Base-by-base conservation (phyloP, 2,888 invertebrate species). In the Strigamia transsilvanica region DNA sequence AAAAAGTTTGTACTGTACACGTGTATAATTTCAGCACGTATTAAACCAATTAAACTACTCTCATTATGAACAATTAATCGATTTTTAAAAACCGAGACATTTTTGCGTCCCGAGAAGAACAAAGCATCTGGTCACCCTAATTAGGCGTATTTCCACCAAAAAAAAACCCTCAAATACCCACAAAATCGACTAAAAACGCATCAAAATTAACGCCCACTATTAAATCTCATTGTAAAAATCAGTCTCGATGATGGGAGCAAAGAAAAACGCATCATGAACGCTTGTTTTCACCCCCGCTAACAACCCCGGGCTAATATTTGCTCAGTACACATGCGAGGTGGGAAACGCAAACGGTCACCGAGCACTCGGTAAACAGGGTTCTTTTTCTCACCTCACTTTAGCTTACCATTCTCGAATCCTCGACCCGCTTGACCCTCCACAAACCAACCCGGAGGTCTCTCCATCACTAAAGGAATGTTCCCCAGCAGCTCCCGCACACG, bases 301-400 rank as follows among this genome's bases (percentile, higher is more conserved):
- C 46, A 66, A 66, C 61, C 61, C 12, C 21, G 61, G 23, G 61
- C 18, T 21, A 73, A 73, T 73, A 73, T 73, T 73, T 73, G n/a
- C 73, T 27, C 73, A 15, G 15, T 27, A 32, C 32, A 73, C 73
- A 73, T 2, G 5, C 15, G 73, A 73, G 73, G 73, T 73, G 73
- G 73, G 73, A 73, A 73, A 73, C 27, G 23, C 73, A 73, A 73
- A 73, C 73, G 73, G 73, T 73, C 73, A 73, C 73, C 73, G 32
- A 73, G 73, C 73, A 32, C 32, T 73, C 32, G 32, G 32, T 32
- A 23, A 73, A 66, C 46, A 46, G 46, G 18, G n/a, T 18, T 56
- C 21, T 56, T 46, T 46, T 56, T 56, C 56, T 56, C 56, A 56
- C 56, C 56, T 56, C 56, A 56, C n/a, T 51, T 51, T 18, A 18